phyloP scores from a whole-genome alignment of 1,140 invertebrate species.

The Eriocheir sinensis region DNA sequence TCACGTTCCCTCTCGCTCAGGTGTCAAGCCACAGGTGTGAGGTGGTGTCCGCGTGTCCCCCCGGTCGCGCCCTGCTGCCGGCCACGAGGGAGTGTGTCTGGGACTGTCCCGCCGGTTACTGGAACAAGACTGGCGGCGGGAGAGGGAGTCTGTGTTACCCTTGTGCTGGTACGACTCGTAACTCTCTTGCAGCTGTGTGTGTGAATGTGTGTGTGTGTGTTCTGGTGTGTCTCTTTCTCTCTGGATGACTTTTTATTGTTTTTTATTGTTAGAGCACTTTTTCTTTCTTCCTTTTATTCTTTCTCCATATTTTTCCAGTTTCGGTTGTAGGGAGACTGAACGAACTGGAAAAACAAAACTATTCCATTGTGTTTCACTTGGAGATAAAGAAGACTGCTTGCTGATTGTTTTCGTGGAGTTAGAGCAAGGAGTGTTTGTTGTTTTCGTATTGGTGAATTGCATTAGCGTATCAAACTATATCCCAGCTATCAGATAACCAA shows the following conservation, averaged over 20 bases:
- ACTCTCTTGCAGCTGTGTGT: background rate
- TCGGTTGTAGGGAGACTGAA: background rate
- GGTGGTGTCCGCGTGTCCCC: background rate
- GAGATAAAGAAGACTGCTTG: background rate
- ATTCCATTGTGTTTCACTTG: background rate
- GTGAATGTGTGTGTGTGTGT: background rate
- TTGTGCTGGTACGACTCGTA: background rate
- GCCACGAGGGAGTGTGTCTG: slow-evolving; percentile 55
- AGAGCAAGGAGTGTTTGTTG: too few species aligned
- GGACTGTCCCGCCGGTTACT: slow-evolving; percentile 14
- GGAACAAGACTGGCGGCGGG: background rate
- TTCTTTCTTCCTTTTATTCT: background rate
- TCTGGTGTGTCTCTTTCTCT: background rate
- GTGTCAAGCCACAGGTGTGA: slow-evolving; percentile 54
- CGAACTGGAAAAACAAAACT: background rate
- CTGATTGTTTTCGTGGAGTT: too few species aligned
- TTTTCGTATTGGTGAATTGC: too few species aligned
- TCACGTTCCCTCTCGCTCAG: background rate
- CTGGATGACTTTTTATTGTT: background rate
- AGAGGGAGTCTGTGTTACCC: background rate
- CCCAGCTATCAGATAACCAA: too few species aligned
- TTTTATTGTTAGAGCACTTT: background rate
- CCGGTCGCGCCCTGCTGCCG: background rate
- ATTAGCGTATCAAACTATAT: too few species aligned
- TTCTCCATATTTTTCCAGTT: background rate